phyloP scores from a whole-genome alignment of 2,797 vertebrate species.

The Odontamblyopus lacepedii region DNA sequence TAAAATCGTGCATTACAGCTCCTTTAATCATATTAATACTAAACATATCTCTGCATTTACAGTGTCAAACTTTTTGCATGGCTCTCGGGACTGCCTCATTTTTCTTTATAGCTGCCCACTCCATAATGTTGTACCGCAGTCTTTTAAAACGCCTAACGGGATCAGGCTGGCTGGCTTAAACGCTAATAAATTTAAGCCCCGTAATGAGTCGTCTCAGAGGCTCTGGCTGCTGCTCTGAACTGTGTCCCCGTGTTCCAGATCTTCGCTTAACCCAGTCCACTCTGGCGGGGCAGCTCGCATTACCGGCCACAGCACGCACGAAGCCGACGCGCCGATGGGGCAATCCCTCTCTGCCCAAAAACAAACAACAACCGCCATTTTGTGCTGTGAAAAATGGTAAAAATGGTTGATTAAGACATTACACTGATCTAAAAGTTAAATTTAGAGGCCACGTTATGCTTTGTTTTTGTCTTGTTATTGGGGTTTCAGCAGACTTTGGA shows the following conservation, averaged over 20 bases:
- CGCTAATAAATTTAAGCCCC: slow-evolving; percentile 47
- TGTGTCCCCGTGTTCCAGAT: slow-evolving; percentile 54
- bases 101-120: background rate
- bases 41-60: no score
- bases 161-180: slow-evolving; percentile 32
- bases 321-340: slow-evolving; percentile 41
- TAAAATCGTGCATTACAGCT: no score
- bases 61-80: background rate
- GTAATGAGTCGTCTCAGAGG: slow-evolving; percentile 56
- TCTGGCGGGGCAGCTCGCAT: slow-evolving; percentile 44
- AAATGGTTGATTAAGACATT: no score
- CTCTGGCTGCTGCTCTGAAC: slow-evolving; percentile 51
- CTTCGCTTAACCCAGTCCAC: slow-evolving; percentile 57
- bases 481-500: no score
- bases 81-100: background rate
- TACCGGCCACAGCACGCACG: slow-evolving; percentile 38
- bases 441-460: no score
- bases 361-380: slow-evolving; percentile 14
- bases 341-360: slow-evolving; percentile 50
- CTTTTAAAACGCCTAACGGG: slow-evolving; percentile 27
- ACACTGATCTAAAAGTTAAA: no score
- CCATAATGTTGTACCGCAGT: slow-evolving; percentile 1
- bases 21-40: no score
- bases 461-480: no score
- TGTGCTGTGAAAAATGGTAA: background rate